Evolutionary conservation across 2,888 invertebrate genomes (phyloP).

Genomic region (Neelides folsomi): DNA sequence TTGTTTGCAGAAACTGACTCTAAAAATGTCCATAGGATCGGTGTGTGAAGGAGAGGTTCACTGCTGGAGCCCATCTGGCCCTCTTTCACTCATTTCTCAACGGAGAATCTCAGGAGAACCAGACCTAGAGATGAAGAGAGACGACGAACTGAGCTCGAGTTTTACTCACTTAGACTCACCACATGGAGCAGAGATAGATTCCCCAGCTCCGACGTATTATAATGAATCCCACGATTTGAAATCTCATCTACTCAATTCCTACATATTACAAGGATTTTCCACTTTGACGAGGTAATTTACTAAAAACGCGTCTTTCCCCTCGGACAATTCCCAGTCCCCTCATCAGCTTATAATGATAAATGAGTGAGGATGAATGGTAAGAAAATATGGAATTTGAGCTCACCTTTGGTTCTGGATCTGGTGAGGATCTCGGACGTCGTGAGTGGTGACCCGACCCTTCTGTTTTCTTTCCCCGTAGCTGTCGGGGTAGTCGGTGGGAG

Average conservation of each 20-base stretch:
- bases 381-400: slow-evolving; percentile 11
- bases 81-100: slow-evolving; percentile 10
- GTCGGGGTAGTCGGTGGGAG: slow-evolving; percentile 8
- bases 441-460: slow-evolving; percentile 30
- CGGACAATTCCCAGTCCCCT: not conserved
- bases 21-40: slow-evolving; percentile 9
- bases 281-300: not conserved
- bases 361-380: not conserved
- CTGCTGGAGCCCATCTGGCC: slow-evolving; percentile 8
- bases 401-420: slow-evolving; percentile 33
- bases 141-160: too few relatives aligned
- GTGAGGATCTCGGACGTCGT: slow-evolving; percentile 31
- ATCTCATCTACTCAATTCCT: too few relatives aligned
- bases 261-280: too few relatives aligned
- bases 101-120: slow-evolving; percentile 4
- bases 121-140: not conserved
- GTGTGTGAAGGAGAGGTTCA: slow-evolving; percentile 3
- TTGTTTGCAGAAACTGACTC: slow-evolving; percentile 9
- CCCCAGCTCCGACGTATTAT: too few relatives aligned
- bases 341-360: not conserved
- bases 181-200: too few relatives aligned
- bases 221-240: too few relatives aligned
- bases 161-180: too few relatives aligned
- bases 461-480: slow-evolving; percentile 31
- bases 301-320: not conserved